Evolutionary conservation across 2,888 invertebrate genomes (phyloP).

Genomic region (Agapostemon virescens): DNA sequence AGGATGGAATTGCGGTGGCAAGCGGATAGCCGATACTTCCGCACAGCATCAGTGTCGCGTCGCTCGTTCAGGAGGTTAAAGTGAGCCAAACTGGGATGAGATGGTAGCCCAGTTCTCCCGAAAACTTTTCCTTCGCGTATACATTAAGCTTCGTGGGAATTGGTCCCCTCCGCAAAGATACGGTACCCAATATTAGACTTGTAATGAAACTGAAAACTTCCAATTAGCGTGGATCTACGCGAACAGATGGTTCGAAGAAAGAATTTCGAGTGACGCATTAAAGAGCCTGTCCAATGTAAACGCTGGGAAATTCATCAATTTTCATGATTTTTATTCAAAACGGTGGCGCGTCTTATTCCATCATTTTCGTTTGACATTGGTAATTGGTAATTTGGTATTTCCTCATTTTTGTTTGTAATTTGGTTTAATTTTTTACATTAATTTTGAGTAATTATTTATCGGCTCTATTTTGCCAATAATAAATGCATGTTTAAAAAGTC

Average conservation of each 20-base stretch:
- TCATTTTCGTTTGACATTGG: no score
- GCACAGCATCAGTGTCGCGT: constrained; percentile 12
- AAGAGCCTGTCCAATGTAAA: background rate
- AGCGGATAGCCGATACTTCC: constrained; percentile 48
- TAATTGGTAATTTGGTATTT: no score
- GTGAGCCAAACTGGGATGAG: background rate
- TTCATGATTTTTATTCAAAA: no score
- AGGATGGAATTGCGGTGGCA: constrained; percentile 54
- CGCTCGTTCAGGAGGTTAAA: constrained; percentile 37
- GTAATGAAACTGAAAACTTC: background rate
- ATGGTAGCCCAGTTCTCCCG: background rate
- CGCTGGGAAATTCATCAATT: background rate
- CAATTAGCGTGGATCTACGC: background rate
- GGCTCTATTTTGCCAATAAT: no score
- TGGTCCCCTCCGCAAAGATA: background rate
- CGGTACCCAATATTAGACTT: background rate
- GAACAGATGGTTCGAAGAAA: background rate
- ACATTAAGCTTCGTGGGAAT: background rate
- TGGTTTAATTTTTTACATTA: no score
- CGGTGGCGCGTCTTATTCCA: no score
- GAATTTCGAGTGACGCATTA: background rate
- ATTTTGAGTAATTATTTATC: no score
- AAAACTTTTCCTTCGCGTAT: background rate
- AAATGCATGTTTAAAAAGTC: no score
- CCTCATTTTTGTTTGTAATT: no score